Base-by-base conservation (phyloP, 1,140 invertebrate genomes). In the Apis florea region DNA sequence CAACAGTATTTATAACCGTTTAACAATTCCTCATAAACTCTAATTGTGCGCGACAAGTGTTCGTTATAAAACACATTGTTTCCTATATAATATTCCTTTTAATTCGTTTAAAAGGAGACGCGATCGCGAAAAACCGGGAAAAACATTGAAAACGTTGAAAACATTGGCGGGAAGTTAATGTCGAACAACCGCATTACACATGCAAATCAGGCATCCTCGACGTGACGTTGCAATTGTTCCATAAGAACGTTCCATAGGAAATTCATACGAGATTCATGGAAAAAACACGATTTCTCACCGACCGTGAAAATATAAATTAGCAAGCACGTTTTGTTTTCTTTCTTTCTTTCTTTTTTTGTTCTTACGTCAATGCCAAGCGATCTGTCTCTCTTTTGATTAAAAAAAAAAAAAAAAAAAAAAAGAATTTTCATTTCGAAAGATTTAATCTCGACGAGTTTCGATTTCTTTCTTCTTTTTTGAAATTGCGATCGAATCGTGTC, bases 181-280 rank as follows among this genome's bases (percentile, higher is more conserved):
- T 64, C 53, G 53, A 47, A 24, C n/a, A 13, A 58, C 49, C 59
- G 49, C 10, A 31, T 56, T 64, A 53, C 21, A 54, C 66, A 79
- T 79, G 77, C 69, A 72, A 79, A 79, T 79, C 31, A 53, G 21
- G 26, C 10, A 26, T 54, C 24, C 73, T 49, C 24, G 31, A 51
- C 31, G 5, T 6, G 17, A 6, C 15, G 21, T 49, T 58, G 56
- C 31, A 21, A 21, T 53, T 49, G 24, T 61, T 70, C 12, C 49
- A 13, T 31, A 51, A 40, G 9, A 6, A 53, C 17, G 24, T 40
- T 40, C 31, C 31, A 59, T 51, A 40, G 31, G n/a, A 56, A 24
- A 58, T 13, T 15, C 40, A 47, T 19, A 15, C 19, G 31, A 54
- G 15, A 70, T 19, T 47, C 17, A 11, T 26, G 24, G 10, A 56